These are phyloP conservation scores for Galeopterus variegatus DNA, from an alignment of 2,113 vertebrate species.

Conservation along the genomic window DNA sequence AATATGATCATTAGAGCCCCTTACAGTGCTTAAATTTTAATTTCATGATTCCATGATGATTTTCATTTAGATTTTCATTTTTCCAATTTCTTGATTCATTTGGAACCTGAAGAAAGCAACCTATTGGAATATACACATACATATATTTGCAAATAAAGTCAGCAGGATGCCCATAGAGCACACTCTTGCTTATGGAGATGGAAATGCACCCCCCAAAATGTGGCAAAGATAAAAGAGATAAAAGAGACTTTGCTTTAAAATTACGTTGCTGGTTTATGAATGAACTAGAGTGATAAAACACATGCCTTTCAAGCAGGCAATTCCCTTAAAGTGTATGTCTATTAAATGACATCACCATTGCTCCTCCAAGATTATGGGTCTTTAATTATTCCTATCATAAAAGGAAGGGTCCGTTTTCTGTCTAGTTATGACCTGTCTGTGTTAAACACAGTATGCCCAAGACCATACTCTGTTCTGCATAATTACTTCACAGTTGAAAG, in stretches of 20 bases:
- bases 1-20: background rate
- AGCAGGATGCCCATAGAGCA: background rate
- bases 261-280: conserved; percentile 38
- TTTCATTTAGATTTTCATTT: conserved; percentile 43
- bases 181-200: background rate
- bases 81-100: conserved; percentile 21
- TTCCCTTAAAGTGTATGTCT: background rate
- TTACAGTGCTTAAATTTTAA: background rate
- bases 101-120: conserved; percentile 34
- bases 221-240: background rate
- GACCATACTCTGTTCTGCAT: conserved; percentile 71
- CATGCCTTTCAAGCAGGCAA: background rate
- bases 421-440: conserved; percentile 69
- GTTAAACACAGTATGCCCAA: conserved; percentile 57
- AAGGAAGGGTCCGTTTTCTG: conserved; percentile 57
- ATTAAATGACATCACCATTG: conserved; percentile 47
- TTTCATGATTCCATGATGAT: background rate
- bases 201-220: background rate
- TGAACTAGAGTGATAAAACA: background rate
- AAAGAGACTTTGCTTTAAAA: background rate
- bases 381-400: conserved; percentile 73
- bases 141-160: background rate
- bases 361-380: conserved; percentile 43
- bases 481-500: conserved; percentile 78
- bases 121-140: background rate